phyloP scores from a whole-genome alignment of 2,888 invertebrate genomes.

The Apotomis turbidana region DNA sequence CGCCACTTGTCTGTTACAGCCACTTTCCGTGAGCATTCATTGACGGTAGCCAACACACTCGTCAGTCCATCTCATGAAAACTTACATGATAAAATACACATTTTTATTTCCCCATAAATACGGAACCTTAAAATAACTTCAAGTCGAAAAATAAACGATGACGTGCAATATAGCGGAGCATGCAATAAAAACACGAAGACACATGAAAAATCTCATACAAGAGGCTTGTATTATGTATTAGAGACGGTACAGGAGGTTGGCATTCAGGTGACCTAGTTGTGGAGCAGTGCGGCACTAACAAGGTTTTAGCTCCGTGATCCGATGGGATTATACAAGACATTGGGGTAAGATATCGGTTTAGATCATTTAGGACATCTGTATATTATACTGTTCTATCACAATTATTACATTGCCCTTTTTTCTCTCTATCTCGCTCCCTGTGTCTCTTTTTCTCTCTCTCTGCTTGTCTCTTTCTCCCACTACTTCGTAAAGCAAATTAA shows the following conservation, averaged over 20 bases:
- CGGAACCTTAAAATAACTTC: not conserved
- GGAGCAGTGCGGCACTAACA: conserved; percentile 7
- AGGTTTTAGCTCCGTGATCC: conserved; percentile 24
- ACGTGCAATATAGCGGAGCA: not conserved
- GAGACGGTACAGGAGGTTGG: not conserved
- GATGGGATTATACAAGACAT: conserved; percentile 13
- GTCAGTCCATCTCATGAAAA: not conserved
- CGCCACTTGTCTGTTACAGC: too few relatives aligned
- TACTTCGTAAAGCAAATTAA: too few relatives aligned
- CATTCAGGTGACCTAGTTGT: conserved; percentile 37
- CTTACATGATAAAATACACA: not conserved
- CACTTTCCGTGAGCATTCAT: too few relatives aligned
- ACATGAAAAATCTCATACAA: not conserved
- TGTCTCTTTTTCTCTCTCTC: too few relatives aligned
- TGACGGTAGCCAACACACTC: too few relatives aligned
- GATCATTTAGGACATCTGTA: too few relatives aligned
- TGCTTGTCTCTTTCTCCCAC: too few relatives aligned
- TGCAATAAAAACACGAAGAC: conserved; percentile 10
- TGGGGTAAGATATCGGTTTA: not conserved
- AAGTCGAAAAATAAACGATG: not conserved
- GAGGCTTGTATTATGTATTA: not conserved
- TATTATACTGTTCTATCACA: too few relatives aligned
- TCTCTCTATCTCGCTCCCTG: too few relatives aligned
- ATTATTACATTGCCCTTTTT: too few relatives aligned
- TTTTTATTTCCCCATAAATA: not conserved